Base-by-base conservation (phyloP, 2,888 invertebrate genomes). In the Gastrophysa polygoni region DNA sequence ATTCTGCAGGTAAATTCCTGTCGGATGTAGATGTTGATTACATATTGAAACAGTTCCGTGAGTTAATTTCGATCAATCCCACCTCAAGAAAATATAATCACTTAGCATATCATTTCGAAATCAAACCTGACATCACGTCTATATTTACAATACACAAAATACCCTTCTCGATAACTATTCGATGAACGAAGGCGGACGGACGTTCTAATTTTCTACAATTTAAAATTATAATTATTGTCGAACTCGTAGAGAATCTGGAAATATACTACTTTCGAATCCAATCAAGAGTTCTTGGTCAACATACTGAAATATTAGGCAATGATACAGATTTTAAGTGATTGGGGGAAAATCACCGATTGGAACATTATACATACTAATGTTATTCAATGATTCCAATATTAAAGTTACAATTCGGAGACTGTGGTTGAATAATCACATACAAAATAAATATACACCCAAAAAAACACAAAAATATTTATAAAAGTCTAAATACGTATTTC, bases 171-270 rank as follows among this genome's bases (percentile, higher is more conserved):
- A 7, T 14, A 20, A 43, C 20, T 21, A 52, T 52, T 34, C 16
- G 20, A 52, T 21, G 1, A 43, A 52, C 38, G 52, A 2, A 54
- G 14, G 54, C 54, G 18, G 43, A 43, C 54, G 18, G 43, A 43
- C 54, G 34, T 21, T 52, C 20, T 38, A 34, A 21, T 38, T 43
- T 44, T 24, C 57, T 54, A 34, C 20, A 29, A 44, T 43, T 61
- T 57, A 29, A 38, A 48, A 38, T 63, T 60, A 52, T 61, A 66
- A 63, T 48, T 48, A 51, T n/a, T 43, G 52, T 38, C 43, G 21
- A 52, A 38, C 21, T 21, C 52, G 24, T 43, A 14, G 24, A 6
- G 18, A 54, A 43, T 43, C 54, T 43, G 16, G 11, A 38, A 38
- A 38, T 6, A 38, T 14, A 54, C 54, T 43, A 54, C 54, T 54